phyloP scores from a whole-genome alignment of 2,888 invertebrate species.

The Arctia plantaginis region DNA sequence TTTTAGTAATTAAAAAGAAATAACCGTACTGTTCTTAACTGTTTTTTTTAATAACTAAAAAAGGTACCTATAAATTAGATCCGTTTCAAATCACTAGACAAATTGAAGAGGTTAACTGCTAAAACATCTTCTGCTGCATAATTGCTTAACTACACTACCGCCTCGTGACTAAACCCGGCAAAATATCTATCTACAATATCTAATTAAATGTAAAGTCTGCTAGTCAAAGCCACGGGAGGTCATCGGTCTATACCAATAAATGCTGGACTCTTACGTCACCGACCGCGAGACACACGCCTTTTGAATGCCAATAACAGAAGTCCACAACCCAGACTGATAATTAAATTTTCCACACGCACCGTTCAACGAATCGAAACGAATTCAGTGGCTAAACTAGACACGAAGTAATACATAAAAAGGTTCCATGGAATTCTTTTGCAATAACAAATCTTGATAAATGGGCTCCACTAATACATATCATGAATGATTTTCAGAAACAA shows the following conservation, averaged over 20 bases:
- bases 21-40: background rate
- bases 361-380: constrained; percentile 65
- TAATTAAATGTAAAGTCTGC: constrained; percentile 38
- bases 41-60: background rate
- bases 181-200: background rate
- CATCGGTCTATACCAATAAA: constrained; percentile 75
- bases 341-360: constrained; percentile 82
- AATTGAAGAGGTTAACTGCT: background rate
- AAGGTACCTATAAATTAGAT: background rate
- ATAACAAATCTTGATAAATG: background rate
- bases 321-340: constrained; percentile 74
- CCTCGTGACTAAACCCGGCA: background rate
- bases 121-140: background rate
- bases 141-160: background rate
- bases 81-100: background rate
- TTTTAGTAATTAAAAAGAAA: background rate
- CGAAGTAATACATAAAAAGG: constrained; percentile 5
- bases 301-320: constrained; percentile 80
- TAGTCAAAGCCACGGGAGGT: constrained; percentile 72
- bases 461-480: background rate
- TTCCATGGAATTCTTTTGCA: background rate
- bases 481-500: background rate
- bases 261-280: constrained; percentile 77
- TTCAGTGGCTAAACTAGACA: constrained; percentile 58
- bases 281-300: constrained; percentile 74